A percentile compares a stretch with the other conserved stretches of the same genome.
Evolutionary conservation across 2,888 invertebrate species (phyloP).

Genomic region (Dryadula phaetusa): DNA sequence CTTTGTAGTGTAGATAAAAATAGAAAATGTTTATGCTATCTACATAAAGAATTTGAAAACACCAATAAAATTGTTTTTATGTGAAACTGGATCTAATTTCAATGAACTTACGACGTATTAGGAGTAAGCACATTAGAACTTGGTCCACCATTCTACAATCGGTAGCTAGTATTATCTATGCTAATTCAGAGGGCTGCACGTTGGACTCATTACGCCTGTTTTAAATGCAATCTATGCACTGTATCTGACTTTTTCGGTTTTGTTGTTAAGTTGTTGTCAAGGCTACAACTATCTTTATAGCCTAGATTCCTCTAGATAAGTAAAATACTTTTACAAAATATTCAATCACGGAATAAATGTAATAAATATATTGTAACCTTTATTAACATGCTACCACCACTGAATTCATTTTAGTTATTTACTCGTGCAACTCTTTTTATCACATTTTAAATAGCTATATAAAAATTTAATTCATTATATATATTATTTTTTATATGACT

Average conservation of each 20-base stretch:
- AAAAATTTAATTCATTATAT: too few species aligned
- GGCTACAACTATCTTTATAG: constrained; percentile 65
- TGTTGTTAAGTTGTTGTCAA: constrained; percentile 71
- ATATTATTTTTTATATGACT: too few species aligned
- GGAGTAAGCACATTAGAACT: background rate
- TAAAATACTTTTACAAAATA: constrained; percentile 21
- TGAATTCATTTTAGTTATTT: too few species aligned
- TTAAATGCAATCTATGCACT: constrained; percentile 82
- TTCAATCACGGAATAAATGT: background rate
- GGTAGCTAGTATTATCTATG: constrained; percentile 68
- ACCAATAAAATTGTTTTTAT: background rate
- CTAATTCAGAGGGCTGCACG: constrained; percentile 67
- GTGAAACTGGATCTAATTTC: background rate
- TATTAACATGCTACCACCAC: too few species aligned
- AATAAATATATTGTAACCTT: too few species aligned
- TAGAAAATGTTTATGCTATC: background rate
- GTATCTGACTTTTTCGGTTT: constrained; percentile 74
- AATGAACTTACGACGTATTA: constrained; percentile 9
- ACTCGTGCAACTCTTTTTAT: too few species aligned
- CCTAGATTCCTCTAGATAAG: constrained; percentile 28
- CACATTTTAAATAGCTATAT: too few species aligned
- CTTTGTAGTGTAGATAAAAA: background rate
- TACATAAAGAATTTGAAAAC: constrained; percentile 14
- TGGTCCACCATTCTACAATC: constrained; percentile 31
- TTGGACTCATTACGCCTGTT: constrained; percentile 74